phyloP scores from a whole-genome alignment of 2,113 vertebrate genomes.

The Lamprologus sp. region DNA sequence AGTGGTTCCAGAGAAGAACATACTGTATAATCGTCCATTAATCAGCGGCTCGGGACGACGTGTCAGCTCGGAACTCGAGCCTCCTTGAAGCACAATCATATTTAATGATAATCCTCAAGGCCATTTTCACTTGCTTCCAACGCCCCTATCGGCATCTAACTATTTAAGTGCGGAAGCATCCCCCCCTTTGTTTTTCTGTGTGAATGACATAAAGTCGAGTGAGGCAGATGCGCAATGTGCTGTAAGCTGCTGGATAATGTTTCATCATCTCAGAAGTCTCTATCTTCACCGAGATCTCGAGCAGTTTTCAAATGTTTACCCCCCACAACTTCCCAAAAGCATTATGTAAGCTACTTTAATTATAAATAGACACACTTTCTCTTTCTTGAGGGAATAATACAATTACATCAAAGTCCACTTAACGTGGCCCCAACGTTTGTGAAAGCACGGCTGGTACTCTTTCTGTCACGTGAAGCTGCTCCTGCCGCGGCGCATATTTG shows the following conservation, averaged over 20 bases:
- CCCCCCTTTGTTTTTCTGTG: background rate
- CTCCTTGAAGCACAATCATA: conserved; percentile 52
- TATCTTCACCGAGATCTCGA: conserved; percentile 5
- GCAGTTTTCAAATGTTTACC: conserved; percentile 37
- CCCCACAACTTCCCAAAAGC: conserved; percentile 22
- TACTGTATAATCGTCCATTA: conserved; percentile 42
- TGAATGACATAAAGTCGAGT: background rate
- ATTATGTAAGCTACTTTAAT: conserved; percentile 29
- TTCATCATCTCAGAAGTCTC: conserved; percentile 40
- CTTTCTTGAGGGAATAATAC: conserved; percentile 12
- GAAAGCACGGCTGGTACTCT: background rate
- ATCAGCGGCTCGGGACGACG: conserved; percentile 34
- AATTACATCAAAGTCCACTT: conserved; percentile 22
- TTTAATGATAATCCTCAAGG: conserved; percentile 38
- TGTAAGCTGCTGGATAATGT: conserved; percentile 11
- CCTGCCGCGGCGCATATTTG: background rate
- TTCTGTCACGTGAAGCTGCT: background rate
- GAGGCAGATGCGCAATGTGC: conserved; percentile 7
- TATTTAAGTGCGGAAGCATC: background rate
- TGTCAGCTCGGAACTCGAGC: conserved; percentile 22
- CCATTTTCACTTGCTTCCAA: background rate
- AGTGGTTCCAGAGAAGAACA: conserved; percentile 33
- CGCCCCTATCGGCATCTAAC: background rate
- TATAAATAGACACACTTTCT: conserved; percentile 17
- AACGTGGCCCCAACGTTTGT: background rate